A percentile compares a stretch with the other conserved stretches of the same genome.
Conservation (phyloP, 2,113 vertebrate genomes). For the Rhea americana region DNA sequence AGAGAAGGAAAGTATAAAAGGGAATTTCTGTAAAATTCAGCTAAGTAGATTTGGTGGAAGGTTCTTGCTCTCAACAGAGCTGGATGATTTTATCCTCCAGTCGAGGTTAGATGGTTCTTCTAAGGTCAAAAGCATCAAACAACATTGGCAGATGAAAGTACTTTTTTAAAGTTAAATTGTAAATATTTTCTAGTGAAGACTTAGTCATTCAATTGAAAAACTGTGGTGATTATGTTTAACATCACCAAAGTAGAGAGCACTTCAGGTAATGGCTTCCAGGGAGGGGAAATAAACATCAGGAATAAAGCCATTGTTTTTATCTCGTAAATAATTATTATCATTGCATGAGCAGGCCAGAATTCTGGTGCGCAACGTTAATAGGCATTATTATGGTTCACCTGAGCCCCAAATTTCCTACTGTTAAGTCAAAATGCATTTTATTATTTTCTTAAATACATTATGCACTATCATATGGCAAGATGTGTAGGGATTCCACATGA, state of each 20-base stretch:
- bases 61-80: background rate
- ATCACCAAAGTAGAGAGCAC: background rate
- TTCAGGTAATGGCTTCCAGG: slow-evolving; percentile 35
- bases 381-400: slow-evolving; percentile 2
- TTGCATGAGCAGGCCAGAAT: background rate
- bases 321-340: background rate
- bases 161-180: background rate
- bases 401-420: slow-evolving; percentile 7
- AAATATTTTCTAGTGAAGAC: slow-evolving; percentile 5
- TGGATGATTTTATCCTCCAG: background rate
- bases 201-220: slow-evolving; percentile 21
- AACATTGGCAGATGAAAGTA: background rate
- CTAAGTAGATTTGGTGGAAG: background rate
- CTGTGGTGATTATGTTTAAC: slow-evolving; percentile 3
- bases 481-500: background rate
- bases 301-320: slow-evolving; percentile 13
- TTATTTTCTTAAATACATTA: background rate
- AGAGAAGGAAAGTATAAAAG: background rate
- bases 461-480: background rate
- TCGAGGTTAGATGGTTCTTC: background rate
- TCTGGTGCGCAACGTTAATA: slow-evolving; percentile 8
- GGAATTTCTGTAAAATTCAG: background rate
- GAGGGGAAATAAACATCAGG: slow-evolving; percentile 4
- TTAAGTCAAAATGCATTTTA: background rate
- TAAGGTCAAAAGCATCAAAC: background rate